Evolutionary conservation across 2,888 invertebrate species (phyloP), one percentile per base, ranked within the genome.

Genomic region (Paralinhomoeus sp.): DNA sequence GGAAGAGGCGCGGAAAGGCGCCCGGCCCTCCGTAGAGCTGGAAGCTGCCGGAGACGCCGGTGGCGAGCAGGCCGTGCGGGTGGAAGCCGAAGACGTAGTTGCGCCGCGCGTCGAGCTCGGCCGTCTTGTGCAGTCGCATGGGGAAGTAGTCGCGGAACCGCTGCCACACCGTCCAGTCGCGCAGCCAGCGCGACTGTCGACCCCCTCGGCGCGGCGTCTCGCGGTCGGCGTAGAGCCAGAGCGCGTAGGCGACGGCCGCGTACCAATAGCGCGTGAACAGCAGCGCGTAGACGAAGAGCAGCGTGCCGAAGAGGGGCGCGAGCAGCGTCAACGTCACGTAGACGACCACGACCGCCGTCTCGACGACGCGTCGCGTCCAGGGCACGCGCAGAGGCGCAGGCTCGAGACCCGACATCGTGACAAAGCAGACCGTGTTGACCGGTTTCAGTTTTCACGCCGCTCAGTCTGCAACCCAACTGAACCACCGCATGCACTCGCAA

Each of bases 61-160:
- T 72, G 41, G 79, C 76, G 18, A 89, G 68, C 1, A 85, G 70
- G 1, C 91, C 91, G 64, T 93, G 91, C 0, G 91, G 91, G 64
- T 82, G 87, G 47, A 75, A 74, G 7, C 83, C 24, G 24, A 39
- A 39, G 24, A 39, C 24, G 39, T 39, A 39, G 17, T 39, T 39
- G 2, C 23, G 3, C 24, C 24, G 3, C 18, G 39, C 24, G 24
- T 24, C 24, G 17, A 91, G 61, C 2, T 87, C 80, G 0, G 70
- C 73, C 0, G 80, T 83, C 63, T 83, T 82, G 1, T 80, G 74
- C 37, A 89, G 67, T 46, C 73, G 73, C 23, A 82, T 67, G 0
- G 91, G 89, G 57, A 89, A 91, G 61, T 83, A 91, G 51, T 77
- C 74, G 23, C 75, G 69, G 61, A 76, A 77, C 58, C 78, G 73